These are phyloP conservation scores for Mustela lutreola DNA, from an alignment of 2,113 vertebrate genomes.

Conservation along the genomic window DNA sequence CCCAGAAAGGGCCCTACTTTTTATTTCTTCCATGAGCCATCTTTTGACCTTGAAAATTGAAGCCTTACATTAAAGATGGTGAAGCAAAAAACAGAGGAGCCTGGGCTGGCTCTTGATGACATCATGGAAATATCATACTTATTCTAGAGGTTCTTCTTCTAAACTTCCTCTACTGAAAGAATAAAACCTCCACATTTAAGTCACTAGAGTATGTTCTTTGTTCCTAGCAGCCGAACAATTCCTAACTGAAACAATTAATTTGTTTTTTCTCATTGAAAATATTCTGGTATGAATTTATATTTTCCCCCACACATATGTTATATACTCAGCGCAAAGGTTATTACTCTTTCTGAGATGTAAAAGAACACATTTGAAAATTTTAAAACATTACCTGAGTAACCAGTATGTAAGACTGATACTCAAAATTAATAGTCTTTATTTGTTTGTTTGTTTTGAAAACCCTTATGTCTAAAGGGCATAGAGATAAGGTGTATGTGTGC, in stretches of 20 bases:
- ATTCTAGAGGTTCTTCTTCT: not conserved
- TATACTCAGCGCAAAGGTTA: not conserved
- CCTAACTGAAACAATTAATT: not conserved
- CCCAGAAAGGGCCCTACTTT: accelerated
- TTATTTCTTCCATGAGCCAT: not conserved
- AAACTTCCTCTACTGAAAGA: not conserved
- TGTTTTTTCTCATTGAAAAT: slow-evolving; percentile 18
- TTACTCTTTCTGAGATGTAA: not conserved
- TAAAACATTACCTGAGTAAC: not conserved
- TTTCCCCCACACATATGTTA: not conserved
- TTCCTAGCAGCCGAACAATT: not conserved
- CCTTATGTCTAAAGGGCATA: not conserved
- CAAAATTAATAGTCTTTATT: not conserved
- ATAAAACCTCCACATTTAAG: not conserved
- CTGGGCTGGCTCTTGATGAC: not conserved
- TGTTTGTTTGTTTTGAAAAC: not conserved
- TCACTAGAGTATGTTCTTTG: not conserved
- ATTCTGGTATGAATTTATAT: not conserved
- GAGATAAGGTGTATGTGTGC: not conserved
- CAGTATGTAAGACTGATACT: not conserved
- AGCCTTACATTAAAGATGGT: not conserved
- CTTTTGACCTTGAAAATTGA: not conserved
- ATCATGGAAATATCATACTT: not conserved
- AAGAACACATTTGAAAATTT: slow-evolving; percentile 41
- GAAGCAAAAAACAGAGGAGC: not conserved